phyloP scores from a whole-genome alignment of 2,113 vertebrate species.

The Notarius quadriscutis region DNA sequence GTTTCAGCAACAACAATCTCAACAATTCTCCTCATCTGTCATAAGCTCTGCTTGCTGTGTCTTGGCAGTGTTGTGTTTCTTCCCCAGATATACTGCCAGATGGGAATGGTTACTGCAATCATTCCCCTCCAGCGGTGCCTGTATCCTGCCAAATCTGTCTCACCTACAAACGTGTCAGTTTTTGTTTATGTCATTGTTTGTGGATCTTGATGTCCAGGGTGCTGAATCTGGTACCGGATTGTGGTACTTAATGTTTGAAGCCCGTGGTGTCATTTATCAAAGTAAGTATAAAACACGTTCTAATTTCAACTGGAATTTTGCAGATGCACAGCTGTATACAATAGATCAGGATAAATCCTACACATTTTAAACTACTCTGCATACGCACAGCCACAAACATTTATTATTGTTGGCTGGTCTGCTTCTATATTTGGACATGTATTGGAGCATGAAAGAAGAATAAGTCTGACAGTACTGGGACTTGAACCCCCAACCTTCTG shows the following conservation, averaged over 20 bases:
- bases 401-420: neutral
- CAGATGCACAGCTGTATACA: neutral
- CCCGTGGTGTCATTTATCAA: neutral
- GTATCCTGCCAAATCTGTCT: neutral
- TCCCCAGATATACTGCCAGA: neutral
- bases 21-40: neutral
- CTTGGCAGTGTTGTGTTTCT: neutral
- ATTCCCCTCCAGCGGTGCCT: slow-evolving; percentile 1
- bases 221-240: neutral
- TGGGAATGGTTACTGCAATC: slow-evolving; percentile 14
- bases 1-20: slow-evolving; percentile 7
- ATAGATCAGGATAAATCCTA: neutral
- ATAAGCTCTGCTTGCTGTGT: neutral
- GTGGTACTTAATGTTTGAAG: no score
- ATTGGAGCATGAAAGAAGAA: neutral
- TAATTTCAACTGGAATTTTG: neutral
- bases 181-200: neutral
- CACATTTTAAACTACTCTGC: neutral
- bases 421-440: neutral
- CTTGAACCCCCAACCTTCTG: no score
- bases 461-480: no score
- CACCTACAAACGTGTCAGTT: neutral
- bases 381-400: neutral
- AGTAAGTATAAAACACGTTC: neutral
- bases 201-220: neutral